Evolutionary conservation across 37 sponge, comb jelly and placozoan genomes (phyloP), one percentile per base, ranked within the genome.

Genomic region (Halichondria panicea): DNA sequence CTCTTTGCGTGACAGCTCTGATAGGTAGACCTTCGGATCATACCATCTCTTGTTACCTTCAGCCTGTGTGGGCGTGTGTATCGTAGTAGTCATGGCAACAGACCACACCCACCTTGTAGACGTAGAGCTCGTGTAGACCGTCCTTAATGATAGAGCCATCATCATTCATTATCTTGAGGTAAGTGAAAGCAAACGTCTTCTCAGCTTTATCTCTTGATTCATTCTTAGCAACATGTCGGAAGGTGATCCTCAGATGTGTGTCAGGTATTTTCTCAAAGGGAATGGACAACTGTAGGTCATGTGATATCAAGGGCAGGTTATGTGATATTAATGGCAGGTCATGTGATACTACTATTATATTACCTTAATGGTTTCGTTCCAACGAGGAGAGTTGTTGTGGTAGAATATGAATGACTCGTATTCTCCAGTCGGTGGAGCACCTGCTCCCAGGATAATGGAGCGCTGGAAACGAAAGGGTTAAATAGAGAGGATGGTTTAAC

Each of bases 161-260:
- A 2, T 71, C 76, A 24, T 76, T 84, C 76, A 86, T 86, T 25
- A 93, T 59, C 58, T 85, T 88, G 53, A 93, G 38, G 77, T 74
- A 85, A 30, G 89, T 50, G 38, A 89, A 93, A n/a, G 83, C 78
- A 66, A 88, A 93, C 0, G 83, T 80, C 68, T 86, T 93, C 31
- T 88, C 89, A 30, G 71, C 70, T 34, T 92, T 88, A 22, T 88
- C 85, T 44, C 75, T 75, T 28, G 62, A 85, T 73, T 88, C 89
- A 82, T 63, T 71, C 63, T 88, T 88, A 22, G 89, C 83, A 19
- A 91, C 62, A 68, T 91, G 92, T 56, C 92, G 64, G 87, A 91
- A 91, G 22, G 46, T 54, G 8, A 91, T 59, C 72, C 87, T 82
- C 39, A 91, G 66, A 56, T 91, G 92, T 57, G 69, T 67, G 19